Conservation (phyloP, 2,888 invertebrate species). For the Lasioglossum calceatum region DNA sequence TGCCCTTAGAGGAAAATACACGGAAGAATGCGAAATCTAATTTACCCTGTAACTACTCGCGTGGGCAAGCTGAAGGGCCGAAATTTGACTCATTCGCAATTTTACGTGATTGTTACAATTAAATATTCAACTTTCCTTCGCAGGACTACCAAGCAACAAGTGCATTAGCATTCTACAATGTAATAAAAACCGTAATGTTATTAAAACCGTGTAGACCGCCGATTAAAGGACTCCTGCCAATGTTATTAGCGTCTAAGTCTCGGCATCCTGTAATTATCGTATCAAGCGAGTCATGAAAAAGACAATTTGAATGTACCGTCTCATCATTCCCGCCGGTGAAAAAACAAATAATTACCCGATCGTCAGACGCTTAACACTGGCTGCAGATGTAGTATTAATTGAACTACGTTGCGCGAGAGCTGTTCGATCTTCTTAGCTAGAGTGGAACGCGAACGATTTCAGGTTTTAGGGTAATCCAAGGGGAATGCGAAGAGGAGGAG, state of each 20-base stretch:
- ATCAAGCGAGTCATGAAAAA: constrained; percentile 3
- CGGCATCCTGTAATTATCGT: not conserved
- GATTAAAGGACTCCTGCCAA: not conserved
- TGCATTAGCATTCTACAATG: not conserved
- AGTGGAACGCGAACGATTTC: not conserved
- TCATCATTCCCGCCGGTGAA: not conserved
- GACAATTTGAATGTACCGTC: constrained; percentile 10
- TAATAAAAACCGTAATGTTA: not conserved
- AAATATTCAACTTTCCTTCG: not conserved
- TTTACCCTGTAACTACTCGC: too few species aligned
- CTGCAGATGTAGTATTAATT: not conserved
- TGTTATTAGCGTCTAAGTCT: not conserved
- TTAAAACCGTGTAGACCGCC: not conserved
- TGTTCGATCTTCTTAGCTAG: not conserved
- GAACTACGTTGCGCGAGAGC: not conserved
- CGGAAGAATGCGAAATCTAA: too few species aligned
- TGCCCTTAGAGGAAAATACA: too few species aligned
- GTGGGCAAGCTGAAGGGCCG: too few species aligned
- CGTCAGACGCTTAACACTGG: not conserved
- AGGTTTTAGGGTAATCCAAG: not conserved
- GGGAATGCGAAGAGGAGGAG: not conserved
- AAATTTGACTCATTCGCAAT: too few species aligned
- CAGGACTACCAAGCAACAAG: not conserved
- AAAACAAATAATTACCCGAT: not conserved
- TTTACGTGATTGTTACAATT: not conserved